Base-by-base conservation (phyloP, 2,113 vertebrate genomes). In the Albula goreensis region DNA sequence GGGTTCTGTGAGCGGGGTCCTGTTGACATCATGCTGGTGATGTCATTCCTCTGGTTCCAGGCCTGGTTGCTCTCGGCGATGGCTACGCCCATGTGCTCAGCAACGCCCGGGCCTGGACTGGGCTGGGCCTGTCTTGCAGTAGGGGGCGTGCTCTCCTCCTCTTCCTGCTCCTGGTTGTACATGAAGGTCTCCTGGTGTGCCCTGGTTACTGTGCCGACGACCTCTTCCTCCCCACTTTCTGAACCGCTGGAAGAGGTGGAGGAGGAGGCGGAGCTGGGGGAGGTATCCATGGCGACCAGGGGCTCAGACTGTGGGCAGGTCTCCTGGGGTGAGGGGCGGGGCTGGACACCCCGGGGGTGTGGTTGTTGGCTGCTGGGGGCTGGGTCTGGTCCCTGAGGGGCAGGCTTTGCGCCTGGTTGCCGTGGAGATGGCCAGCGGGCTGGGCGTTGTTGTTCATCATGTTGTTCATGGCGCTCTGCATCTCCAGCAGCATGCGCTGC, bases 401-500 rank as follows among this genome's bases (percentile, higher is more conserved):
- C 2, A 89, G 88, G 2, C 51, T 70, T 78, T 89, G 85, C 51
- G 83, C 52, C 82, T 90, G 92, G 89, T 52, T 91, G 88, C 85
- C 80, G 50, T 91, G 91, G 25, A 91, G 88, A 82, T 93, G 92
- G 86, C 80, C 50, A 13, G 86, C 84, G 7, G 88, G 86, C 78
- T 88, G 89, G 82, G 31, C 31, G 31, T 79, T 92, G 88, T 94
- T 96, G 94, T 96, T 98, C 97, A 98, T 98, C 97, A 98, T 98
- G 90, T 96, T 98, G 94, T 97, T 98, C 98, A 99, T 98, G 66
- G 97, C 97, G 85, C 96, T 98, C 91, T 99, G 98, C 97, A 99
- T 99, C 92, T 99, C 98, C 89, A 98, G 96, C 88, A 99, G 94
- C 97, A 99, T 98, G 90, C 97, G 96, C 90, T 99, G 98, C 6